Evolutionary conservation across 2,113 vertebrate species (phyloP), one percentile per base, ranked within the genome.

Genomic region (Xiphorhynchus elegans): DNA sequence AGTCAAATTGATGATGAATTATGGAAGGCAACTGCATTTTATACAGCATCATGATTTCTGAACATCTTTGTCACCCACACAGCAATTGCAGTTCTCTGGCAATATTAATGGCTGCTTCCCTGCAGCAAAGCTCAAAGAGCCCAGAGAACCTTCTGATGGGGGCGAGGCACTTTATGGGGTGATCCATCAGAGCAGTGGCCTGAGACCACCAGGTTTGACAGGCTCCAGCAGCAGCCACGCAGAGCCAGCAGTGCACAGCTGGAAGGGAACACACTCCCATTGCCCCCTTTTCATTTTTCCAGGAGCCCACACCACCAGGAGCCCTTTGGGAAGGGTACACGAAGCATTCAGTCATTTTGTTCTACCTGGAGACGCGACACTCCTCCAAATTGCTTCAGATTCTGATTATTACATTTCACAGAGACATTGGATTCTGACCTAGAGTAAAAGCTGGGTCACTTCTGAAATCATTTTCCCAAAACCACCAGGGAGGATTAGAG

Each of bases 321-420:
- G 39, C 72, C 67, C 33, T 15, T 3, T 24, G 67, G 72, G 60
- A 37, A 19, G 13, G 1, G 0, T 0, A 31, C 59, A 1, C 3
- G 0, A 1, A 23, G 66, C 47, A n/a, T 4, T 19, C 11, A 23
- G 24, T 15, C 47, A 4, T 12, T 4, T 2, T 2, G 8, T 18
- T 17, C 52, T 26, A 47, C 72, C 52, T 21, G 9, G 16, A 59
- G 63, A 29, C 60, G 19, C 33, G 78, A 29, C 64, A 37, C 4
- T 50, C 53, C 42, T 67, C 31, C 46, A 6, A 5, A 5, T 37
- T 16, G 8, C 47, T 62, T 13, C 80, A 53, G 26, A 26, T 18
- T 10, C 33, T 7, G 24, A 3, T 26, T 53, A 47, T 24, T 14
- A 25, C 6, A 9, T 25, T 72, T 66, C 58, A 52, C 3, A 72